phyloP scores from a whole-genome alignment of 2,797 vertebrate genomes.

The Gadopsis bispinosus region DNA sequence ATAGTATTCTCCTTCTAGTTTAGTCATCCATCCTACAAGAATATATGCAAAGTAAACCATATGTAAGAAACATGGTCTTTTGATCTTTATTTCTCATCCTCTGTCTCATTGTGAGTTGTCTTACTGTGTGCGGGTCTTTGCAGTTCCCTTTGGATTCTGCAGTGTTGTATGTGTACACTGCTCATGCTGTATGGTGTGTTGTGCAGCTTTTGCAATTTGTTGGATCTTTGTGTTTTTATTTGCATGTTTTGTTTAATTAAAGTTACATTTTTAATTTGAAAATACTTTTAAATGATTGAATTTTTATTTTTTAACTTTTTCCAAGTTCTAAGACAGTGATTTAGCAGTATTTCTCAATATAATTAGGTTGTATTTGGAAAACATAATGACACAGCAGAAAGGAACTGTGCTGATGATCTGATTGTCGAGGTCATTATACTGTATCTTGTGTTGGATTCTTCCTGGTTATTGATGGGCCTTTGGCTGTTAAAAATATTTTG shows the following conservation, averaged over 20 bases:
- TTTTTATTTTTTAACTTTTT: neutral
- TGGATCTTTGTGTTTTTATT: neutral
- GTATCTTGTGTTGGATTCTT: neutral
- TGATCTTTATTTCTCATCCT: constrained; percentile 18
- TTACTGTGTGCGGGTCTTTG: neutral
- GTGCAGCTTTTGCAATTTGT: neutral
- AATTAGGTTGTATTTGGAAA: neutral
- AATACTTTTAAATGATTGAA: neutral
- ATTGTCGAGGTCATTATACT: neutral
- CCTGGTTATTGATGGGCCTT: neutral
- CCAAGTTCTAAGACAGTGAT: neutral
- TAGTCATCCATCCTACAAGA: constrained; percentile 34
- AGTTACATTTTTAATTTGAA: neutral
- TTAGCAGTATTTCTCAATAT: neutral
- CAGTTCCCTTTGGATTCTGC: neutral
- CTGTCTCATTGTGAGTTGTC: constrained; percentile 6
- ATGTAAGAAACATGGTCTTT: constrained; percentile 11
- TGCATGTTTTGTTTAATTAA: neutral
- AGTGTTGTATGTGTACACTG: neutral
- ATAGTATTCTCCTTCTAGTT: constrained; percentile 8
- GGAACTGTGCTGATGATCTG: neutral
- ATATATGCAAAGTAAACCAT: constrained; percentile 27
- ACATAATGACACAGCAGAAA: neutral
- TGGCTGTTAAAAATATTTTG: constrained; percentile 6
- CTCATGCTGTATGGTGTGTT: neutral